Percentiles rank a stretch among this genome's conserved stretches.
Conservation (phyloP, 2,888 invertebrate genomes). For the Chymomyza caudatula region DNA sequence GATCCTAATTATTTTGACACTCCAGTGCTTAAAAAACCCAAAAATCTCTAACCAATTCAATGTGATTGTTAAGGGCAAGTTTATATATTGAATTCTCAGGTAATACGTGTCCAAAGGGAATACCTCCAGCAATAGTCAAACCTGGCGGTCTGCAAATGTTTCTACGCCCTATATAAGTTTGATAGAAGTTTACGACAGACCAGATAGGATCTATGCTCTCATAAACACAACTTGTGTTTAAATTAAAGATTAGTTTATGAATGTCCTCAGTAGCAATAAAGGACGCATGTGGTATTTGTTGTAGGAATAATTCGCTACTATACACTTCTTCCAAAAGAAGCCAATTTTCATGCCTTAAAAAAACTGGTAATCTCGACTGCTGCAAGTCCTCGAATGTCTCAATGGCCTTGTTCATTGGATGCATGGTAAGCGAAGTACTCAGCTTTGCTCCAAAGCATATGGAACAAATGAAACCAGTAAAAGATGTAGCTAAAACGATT, state of each 20-base stretch:
- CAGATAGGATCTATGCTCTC: neutral
- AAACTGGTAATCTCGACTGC: neutral
- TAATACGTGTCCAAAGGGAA: neutral
- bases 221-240: neutral
- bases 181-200: neutral
- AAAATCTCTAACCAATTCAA: neutral
- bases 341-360: neutral
- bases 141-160: neutral
- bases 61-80: neutral
- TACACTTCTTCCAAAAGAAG: neutral
- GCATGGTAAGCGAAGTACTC: neutral
- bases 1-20: too few species aligned
- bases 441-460: conserved; percentile 2
- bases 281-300: neutral
- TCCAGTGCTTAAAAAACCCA: too few species aligned
- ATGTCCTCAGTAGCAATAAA: neutral
- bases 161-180: neutral
- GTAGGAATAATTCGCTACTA: too few species aligned
- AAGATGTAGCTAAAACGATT: too few species aligned
- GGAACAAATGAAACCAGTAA: neutral
- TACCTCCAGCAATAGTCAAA: neutral
- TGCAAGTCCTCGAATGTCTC: neutral
- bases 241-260: neutral
- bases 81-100: neutral
- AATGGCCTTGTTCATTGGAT: neutral